phyloP scores from a whole-genome alignment of 2,888 invertebrate species.

The Chymomyza caudatula region DNA sequence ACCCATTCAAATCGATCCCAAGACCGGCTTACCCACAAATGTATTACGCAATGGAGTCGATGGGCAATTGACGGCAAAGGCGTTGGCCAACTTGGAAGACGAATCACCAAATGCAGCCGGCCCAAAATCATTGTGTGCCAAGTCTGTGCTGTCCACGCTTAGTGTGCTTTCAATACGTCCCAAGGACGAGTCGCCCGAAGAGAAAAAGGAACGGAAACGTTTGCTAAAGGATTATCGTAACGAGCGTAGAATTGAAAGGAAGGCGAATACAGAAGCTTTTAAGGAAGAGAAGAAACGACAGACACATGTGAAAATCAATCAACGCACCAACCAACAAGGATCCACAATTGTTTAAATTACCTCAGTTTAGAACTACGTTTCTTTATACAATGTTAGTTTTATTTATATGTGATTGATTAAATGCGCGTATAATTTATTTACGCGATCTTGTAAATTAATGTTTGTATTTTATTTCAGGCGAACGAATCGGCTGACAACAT shows the following conservation, averaged over 20 bases:
- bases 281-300: slow-evolving; percentile 91
- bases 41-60: slow-evolving; percentile 80
- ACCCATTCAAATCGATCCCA: slow-evolving; percentile 83
- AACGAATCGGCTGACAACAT: no score
- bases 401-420: neutral
- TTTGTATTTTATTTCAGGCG: neutral
- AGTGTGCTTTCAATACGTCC: slow-evolving; percentile 85
- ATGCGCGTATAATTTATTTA: neutral
- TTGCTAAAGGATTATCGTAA: slow-evolving; percentile 87
- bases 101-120: slow-evolving; percentile 73
- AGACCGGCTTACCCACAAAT: slow-evolving; percentile 87
- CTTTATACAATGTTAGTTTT: neutral
- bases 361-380: neutral
- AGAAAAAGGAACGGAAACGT: slow-evolving; percentile 87
- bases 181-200: slow-evolving; percentile 88
- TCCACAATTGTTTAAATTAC: slow-evolving; percentile 80
- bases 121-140: slow-evolving; percentile 81
- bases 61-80: slow-evolving; percentile 84
- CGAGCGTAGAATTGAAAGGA: slow-evolving; percentile 89
- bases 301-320: slow-evolving; percentile 87
- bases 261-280: slow-evolving; percentile 88
- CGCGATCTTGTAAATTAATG: neutral
- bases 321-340: slow-evolving; percentile 86
- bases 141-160: slow-evolving; percentile 84
- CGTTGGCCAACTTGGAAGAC: slow-evolving; percentile 83